Evolutionary conservation across 1,140 invertebrate species (phyloP), one percentile per base, ranked within the genome.

Genomic region (Dryas iulia): DNA sequence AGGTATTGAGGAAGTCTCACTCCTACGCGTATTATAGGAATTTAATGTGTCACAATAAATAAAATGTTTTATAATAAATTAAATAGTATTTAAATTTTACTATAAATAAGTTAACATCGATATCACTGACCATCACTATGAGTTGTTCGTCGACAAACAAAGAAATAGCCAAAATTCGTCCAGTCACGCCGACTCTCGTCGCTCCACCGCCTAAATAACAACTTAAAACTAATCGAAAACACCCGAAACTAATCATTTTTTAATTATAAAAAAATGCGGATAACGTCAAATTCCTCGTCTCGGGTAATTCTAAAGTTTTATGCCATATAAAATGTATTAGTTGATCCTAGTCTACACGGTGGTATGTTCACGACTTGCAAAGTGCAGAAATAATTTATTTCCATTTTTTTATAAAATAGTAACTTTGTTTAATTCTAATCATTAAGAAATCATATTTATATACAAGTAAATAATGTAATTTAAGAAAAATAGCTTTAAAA

Each of bases 141-240:
- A 63, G 69, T 78, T 59, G 70, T 71, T 79, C 75, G 71, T 86
- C 78, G 77, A 78, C 78, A 79, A 84, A 86, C 82, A 87, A 87
- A 86, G 84, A 76, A 83, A 77, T 76, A 78, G 71, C 69, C 69
- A 86, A 77, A 85, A 86, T 88, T 76, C 79, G 88, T 80, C 83
- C 81, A 87, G 86, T 90, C 88, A 90, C 79, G 85, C 77, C 74
- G 74, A 30, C 71, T 62, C 61, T 53, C 73, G 64, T 4, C 69
- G 66, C 69, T 66, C 68, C 66, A 67, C 71, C 66, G 62, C 59
- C 61, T 65, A 35, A 64, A 77, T 77, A 77, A 86, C 78, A 83
- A 72, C 83, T 84, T 72, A 87, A 87, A 85, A 82, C 81, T 84
- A 87, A 87, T 90, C 87, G 79, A 87, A 87, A 87, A 86, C 81